These are phyloP conservation scores for Calliphora vomitoria DNA, from an alignment of 2,888 invertebrate species.

Conservation along the genomic window DNA sequence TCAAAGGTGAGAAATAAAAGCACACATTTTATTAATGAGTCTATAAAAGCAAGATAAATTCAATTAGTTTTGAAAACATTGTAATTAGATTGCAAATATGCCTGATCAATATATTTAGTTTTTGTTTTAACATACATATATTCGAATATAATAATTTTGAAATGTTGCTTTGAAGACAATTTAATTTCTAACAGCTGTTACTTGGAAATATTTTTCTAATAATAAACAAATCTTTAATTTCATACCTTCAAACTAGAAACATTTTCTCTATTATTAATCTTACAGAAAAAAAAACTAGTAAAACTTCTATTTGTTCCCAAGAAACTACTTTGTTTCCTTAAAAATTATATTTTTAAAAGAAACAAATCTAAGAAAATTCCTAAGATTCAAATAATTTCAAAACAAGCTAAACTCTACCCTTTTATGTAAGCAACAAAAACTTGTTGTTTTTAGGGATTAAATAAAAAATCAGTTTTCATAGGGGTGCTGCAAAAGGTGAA, in stretches of 20 bases:
- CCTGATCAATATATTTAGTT: no score
- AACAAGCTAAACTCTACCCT: slow-evolving; percentile 1
- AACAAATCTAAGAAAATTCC: slow-evolving; percentile 10
- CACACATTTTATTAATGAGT: no score
- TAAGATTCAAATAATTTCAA: background rate
- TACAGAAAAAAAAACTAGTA: slow-evolving; percentile 58
- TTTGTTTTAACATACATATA: no score
- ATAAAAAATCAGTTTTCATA: slow-evolving; percentile 17
- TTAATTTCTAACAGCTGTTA: background rate
- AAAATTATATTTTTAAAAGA: background rate
- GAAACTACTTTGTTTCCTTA: slow-evolving; percentile 59
- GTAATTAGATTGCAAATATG: no score
- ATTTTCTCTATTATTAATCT: background rate
- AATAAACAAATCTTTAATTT: background rate
- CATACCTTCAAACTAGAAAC: background rate
- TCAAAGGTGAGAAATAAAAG: background rate
- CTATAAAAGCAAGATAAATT: background rate
- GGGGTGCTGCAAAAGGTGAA: slow-evolving; percentile 70
- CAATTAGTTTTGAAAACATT: no score
- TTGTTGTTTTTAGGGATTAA: slow-evolving; percentile 7
- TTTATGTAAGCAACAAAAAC: slow-evolving; percentile 2
- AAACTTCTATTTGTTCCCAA: slow-evolving; percentile 72
- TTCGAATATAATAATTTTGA: no score
- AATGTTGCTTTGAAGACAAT: no score
- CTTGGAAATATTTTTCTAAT: background rate